Percentiles rank a stretch among this genome's conserved stretches.
phyloP scores from a whole-genome alignment of 2,888 invertebrate species.

The Seladonia tumulorum region DNA sequence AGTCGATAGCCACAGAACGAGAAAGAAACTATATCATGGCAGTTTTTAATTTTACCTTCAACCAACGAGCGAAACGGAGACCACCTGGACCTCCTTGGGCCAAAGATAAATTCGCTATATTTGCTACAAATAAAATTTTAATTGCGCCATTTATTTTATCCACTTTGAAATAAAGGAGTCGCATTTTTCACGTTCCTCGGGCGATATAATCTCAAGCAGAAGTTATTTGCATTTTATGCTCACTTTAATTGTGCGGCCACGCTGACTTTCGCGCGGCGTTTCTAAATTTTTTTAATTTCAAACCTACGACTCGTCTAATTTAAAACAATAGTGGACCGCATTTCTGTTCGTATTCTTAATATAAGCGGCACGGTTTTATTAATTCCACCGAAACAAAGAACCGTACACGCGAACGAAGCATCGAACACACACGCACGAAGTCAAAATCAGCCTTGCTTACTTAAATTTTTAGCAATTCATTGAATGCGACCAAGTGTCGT shows the following conservation, averaged over 20 bases:
- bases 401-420: too few relatives aligned
- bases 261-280: background rate
- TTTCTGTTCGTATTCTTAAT: too few relatives aligned
- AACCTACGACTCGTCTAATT: too few relatives aligned
- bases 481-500: too few relatives aligned
- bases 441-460: too few relatives aligned
- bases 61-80: background rate
- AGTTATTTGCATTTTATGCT: background rate
- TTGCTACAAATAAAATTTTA: conserved; percentile 19
- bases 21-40: background rate
- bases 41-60: background rate
- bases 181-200: conserved; percentile 16
- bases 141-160: background rate
- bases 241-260: background rate
- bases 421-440: too few relatives aligned
- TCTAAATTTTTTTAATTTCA: background rate
- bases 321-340: too few relatives aligned
- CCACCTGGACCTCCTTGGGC: background rate
- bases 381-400: too few relatives aligned
- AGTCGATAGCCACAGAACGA: background rate
- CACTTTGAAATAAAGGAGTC: conserved; percentile 3
- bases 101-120: background rate
- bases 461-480: too few relatives aligned
- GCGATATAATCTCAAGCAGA: background rate
- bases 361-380: too few relatives aligned